Percentiles rank a stretch among this genome's conserved stretches.
Conservation (phyloP, 2,888 invertebrate genomes). For the Watsonalla cultraria region DNA sequence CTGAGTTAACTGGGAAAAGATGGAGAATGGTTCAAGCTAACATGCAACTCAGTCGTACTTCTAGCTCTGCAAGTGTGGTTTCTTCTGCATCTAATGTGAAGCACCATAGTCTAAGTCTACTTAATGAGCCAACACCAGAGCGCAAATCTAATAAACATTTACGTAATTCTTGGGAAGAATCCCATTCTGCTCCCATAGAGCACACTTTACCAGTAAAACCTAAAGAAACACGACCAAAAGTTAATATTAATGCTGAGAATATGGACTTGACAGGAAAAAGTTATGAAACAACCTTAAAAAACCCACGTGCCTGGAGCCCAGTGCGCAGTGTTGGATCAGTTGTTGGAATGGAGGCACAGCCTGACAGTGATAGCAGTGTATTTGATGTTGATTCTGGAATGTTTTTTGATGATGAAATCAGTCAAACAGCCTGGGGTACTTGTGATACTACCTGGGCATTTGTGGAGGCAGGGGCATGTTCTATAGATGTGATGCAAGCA, state of each 20-base stretch:
- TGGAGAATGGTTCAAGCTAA: conserved; percentile 91
- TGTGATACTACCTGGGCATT: conserved; percentile 90
- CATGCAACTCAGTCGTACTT: conserved; percentile 89
- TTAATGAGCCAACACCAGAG: conserved; percentile 60
- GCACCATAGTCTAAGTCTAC: conserved; percentile 82
- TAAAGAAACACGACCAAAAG: conserved; percentile 51
- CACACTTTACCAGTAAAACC: conserved; percentile 81
- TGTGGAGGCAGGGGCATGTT: conserved; percentile 89
- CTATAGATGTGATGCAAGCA: conserved; percentile 83
- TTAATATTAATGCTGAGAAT: conserved; percentile 53
- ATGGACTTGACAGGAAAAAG: conserved; percentile 81
- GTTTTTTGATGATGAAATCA: conserved; percentile 88
- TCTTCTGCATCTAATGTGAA: conserved; percentile 80
- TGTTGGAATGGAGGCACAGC: conserved; percentile 90
- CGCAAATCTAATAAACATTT: conserved; percentile 74
- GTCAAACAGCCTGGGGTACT: conserved; percentile 87
- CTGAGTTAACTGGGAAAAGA: conserved; percentile 90
- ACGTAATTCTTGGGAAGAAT: conserved; percentile 83
- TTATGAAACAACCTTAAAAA: conserved; percentile 85
- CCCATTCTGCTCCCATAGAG: conserved; percentile 86
- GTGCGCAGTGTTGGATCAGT: conserved; percentile 92
- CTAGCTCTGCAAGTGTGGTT: conserved; percentile 87
- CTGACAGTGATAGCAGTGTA: conserved; percentile 89
- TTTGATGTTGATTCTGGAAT: conserved; percentile 90
- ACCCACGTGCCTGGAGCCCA: conserved; percentile 92